phyloP scores from a whole-genome alignment of 2,113 vertebrate species.

The Maccullochella peelii region DNA sequence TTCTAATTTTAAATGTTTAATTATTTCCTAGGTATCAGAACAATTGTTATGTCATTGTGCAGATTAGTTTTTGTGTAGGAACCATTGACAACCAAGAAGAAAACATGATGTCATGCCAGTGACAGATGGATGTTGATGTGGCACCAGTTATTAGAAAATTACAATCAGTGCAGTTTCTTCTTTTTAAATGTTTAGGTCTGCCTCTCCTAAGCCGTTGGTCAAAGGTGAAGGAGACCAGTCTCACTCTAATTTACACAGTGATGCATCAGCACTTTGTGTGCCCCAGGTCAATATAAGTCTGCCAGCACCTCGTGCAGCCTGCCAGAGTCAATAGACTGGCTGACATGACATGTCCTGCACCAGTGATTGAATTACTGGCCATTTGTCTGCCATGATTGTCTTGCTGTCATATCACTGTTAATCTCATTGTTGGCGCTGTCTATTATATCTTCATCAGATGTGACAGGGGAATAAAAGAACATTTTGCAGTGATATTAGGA shows the following conservation, averaged over 20 bases:
- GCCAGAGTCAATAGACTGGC: slow-evolving; percentile 81
- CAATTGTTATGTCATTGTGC: background rate
- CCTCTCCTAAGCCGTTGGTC: slow-evolving; percentile 47
- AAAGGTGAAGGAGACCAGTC: slow-evolving; percentile 66
- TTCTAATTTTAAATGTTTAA: background rate
- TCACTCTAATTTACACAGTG: slow-evolving; percentile 77
- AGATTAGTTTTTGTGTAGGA: background rate
- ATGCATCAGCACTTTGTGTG: slow-evolving; percentile 81
- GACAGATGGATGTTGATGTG: background rate
- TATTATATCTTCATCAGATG: slow-evolving; percentile 35
- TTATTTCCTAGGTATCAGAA: background rate
- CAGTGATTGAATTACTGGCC: slow-evolving; percentile 81
- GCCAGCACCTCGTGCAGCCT: slow-evolving; percentile 67
- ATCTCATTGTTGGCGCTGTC: slow-evolving; percentile 62
- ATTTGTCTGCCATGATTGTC: slow-evolving; percentile 81
- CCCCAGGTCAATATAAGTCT: slow-evolving; percentile 78
- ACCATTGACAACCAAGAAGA: background rate
- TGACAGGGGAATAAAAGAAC: slow-evolving; percentile 35
- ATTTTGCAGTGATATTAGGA: slow-evolving; percentile 14
- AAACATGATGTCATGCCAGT: background rate
- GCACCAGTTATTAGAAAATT: background rate
- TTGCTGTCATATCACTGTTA: slow-evolving; percentile 74
- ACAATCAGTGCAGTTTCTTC: background rate
- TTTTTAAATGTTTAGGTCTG: slow-evolving; percentile 7
- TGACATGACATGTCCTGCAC: slow-evolving; percentile 80